Conservation (phyloP, 1,140 invertebrate species). For the Vanessa atalanta region DNA sequence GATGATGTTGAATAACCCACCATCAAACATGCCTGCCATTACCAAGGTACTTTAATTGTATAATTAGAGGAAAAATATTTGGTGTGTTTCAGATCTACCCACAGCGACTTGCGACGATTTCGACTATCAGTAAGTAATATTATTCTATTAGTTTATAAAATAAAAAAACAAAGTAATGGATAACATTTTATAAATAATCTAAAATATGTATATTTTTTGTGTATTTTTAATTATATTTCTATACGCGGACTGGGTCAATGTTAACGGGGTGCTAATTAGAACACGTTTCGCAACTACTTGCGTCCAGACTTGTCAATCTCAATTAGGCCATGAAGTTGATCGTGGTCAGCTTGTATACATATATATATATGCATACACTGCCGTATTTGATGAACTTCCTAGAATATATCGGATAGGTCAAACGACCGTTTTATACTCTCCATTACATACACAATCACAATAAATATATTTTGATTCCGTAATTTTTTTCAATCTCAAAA, state of each 20-base stretch:
- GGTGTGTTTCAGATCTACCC: too few relatives aligned
- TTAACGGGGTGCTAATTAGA: slow-evolving; percentile 28
- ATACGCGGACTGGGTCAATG: slow-evolving; percentile 38
- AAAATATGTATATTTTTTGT: background rate
- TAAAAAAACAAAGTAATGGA: background rate
- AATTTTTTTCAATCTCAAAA: too few relatives aligned
- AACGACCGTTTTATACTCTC: too few relatives aligned
- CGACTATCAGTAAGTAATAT: too few relatives aligned
- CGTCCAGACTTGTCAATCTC: slow-evolving; percentile 31
- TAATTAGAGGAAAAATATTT: too few relatives aligned
- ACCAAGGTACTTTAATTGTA: too few relatives aligned
- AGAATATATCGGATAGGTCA: background rate
- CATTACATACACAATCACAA: too few relatives aligned
- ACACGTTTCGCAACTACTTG: slow-evolving; percentile 25
- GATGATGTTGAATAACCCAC: too few relatives aligned
- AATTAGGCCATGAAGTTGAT: slow-evolving; percentile 33
- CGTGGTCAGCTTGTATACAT: background rate
- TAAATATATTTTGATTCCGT: too few relatives aligned
- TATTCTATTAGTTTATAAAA: background rate
- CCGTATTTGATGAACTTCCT: slow-evolving; percentile 6
- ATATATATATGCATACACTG: background rate
- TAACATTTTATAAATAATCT: background rate
- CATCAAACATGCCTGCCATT: too few relatives aligned
- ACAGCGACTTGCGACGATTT: too few relatives aligned
- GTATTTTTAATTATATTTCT: slow-evolving; percentile 28